Percentiles rank a stretch among this genome's conserved stretches.
Evolutionary conservation across 2,113 vertebrate species (phyloP).

Genomic region (Tamias sibiricus): DNA sequence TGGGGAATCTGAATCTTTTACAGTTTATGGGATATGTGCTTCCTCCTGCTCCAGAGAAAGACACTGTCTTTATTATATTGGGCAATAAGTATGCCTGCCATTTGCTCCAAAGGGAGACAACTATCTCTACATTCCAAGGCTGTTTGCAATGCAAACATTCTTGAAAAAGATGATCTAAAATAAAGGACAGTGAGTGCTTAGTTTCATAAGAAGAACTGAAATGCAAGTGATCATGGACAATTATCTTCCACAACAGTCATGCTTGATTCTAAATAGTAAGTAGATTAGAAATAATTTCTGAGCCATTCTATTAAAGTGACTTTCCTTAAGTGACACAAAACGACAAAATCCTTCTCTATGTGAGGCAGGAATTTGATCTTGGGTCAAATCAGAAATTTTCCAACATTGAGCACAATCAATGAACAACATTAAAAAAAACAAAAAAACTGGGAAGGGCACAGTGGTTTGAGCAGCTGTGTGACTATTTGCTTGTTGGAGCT

Average conservation of each 20-base stretch:
- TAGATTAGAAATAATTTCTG: background rate
- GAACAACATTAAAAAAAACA: background rate
- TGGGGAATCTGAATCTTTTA: background rate
- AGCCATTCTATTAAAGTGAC: background rate
- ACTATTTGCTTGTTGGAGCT: background rate
- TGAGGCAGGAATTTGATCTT: background rate
- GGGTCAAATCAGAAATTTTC: background rate
- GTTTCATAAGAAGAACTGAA: background rate
- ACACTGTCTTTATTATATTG: background rate
- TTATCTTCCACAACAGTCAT: background rate
- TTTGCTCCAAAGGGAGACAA: slow-evolving; percentile 6
- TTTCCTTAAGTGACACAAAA: background rate
- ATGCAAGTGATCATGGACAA: background rate
- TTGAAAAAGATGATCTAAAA: slow-evolving; percentile 2
- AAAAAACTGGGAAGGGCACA: background rate
- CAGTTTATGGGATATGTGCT: too few relatives aligned
- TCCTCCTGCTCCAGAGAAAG: background rate
- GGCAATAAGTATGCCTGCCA: background rate
- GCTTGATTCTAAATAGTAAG: background rate
- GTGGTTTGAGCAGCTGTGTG: background rate
- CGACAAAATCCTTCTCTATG: background rate
- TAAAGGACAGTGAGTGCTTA: background rate
- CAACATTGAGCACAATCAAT: background rate
- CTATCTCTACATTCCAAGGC: background rate
- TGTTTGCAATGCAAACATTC: background rate